These are phyloP conservation scores for Dasyprocta punctata DNA, from an alignment of 2,113 vertebrate genomes.

Conservation along the genomic window DNA sequence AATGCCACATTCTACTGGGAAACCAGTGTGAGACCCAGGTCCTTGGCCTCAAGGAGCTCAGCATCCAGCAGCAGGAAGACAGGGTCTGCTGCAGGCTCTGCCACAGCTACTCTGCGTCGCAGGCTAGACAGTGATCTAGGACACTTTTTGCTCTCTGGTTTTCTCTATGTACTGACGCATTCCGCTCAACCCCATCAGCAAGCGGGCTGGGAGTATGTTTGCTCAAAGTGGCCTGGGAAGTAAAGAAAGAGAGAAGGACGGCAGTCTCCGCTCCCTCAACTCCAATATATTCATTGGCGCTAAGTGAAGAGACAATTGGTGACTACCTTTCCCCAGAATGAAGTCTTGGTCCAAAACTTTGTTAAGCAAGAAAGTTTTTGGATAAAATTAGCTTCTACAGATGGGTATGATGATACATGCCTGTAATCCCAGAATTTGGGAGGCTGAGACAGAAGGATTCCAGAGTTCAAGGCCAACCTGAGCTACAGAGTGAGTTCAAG, in stretches of 20 bases:
- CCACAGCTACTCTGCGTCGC: not conserved
- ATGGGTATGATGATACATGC: not conserved
- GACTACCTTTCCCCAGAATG: not conserved
- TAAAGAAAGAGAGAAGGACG: not conserved
- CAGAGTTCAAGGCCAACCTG: not conserved
- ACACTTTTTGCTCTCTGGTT: not conserved
- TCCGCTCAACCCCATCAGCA: not conserved
- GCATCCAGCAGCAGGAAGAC: not conserved
- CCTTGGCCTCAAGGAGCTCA: not conserved
- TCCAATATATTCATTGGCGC: not conserved
- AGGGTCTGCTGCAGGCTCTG: not conserved
- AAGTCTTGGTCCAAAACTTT: not conserved
- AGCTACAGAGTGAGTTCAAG: not conserved
- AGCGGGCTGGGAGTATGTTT: not conserved
- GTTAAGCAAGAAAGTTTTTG: not conserved
- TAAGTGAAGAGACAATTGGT: not conserved
- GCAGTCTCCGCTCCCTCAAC: not conserved
- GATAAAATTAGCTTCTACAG: slow-evolving; percentile 52
- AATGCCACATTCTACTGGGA: not conserved
- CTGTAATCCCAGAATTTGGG: not conserved
- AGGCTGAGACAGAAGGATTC: not conserved
- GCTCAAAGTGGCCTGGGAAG: not conserved
- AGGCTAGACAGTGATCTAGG: not conserved
- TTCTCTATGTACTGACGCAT: not conserved
- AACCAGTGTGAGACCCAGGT: not conserved